Evolutionary conservation across 2,797 vertebrate species (phyloP), one percentile per base, ranked within the genome.

Genomic region (Thaleichthys pacificus): DNA sequence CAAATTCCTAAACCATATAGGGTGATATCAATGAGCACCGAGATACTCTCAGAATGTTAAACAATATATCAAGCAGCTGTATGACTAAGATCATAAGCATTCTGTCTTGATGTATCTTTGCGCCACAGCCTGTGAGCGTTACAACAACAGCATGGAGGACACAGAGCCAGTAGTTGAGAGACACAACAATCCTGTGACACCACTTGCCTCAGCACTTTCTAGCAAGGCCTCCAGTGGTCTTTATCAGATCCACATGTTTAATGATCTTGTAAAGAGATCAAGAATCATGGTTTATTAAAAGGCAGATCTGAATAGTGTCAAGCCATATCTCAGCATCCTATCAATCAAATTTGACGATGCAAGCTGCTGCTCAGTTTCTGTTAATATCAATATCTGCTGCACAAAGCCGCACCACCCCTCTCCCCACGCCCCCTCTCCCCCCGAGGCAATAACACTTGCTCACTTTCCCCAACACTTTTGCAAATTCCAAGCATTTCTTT

Each of bases 261-360:
- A 84, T 89, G 86, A 86, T 83, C 79, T 86, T 82, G 89, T 87
- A 79, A 90, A 91, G 87, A 88, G 87, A 90, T 92, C 84, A 87
- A 78, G 83, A 87, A 85, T 83, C 69, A 58, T 71, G 47, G 68
- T 79, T 82, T 79, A 88, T 86, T 80, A 84, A 88, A 88, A 78
- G 82, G 80, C 85, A 82, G 82, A 76, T 21, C 68, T 78, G 80
- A 79, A 82, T 83, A 14, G 77, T 84, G 84, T 81, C 86, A 68
- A 75, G 70, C 74, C 58, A 82, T 78, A 88, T 84, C 70, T 87
- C 70, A 72, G 70, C 84, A 80, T 87, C 79, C 74, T 60, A 87
- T 84, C 77, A 80, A 69, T 76, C 69, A 85, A 69, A 78, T 75
- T 66, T 86, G 76, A 83, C 79, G 81, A 79, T 79, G 73, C 74